phyloP scores from a whole-genome alignment of 2,888 invertebrate genomes.

The Athalia cordata region DNA sequence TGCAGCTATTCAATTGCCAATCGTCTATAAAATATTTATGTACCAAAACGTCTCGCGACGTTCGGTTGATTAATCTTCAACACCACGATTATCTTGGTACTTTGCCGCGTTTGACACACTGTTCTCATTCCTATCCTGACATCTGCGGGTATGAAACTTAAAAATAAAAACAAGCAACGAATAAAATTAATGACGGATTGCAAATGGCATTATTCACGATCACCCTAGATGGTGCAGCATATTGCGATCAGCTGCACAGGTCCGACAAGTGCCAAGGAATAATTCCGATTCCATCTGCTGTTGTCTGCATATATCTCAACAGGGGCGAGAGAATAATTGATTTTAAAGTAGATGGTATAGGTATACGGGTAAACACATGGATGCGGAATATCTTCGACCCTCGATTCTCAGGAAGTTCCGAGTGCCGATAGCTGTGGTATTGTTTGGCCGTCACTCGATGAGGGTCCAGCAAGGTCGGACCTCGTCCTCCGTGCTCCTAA shows the following conservation, averaged over 20 bases:
- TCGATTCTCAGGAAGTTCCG: not conserved
- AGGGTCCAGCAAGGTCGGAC: slow-evolving; percentile 21
- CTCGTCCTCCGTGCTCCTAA: slow-evolving; percentile 37
- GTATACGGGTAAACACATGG: no score
- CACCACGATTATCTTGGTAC: not conserved
- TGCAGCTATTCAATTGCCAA: slow-evolving; percentile 38
- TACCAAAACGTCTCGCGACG: not conserved
- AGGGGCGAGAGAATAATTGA: no score
- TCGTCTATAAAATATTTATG: not conserved
- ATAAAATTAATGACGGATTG: no score
- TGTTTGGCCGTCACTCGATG: not conserved
- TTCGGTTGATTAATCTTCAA: not conserved
- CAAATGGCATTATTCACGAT: no score
- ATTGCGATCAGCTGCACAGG: no score
- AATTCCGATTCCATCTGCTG: not conserved
- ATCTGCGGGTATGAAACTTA: not conserved
- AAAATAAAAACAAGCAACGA: not conserved
- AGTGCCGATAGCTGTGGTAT: not conserved
- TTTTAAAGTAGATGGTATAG: no score
- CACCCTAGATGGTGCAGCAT: no score
- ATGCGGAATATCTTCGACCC: not conserved
- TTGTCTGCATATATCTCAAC: not conserved
- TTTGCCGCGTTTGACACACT: slow-evolving; percentile 8
- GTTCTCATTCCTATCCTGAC: not conserved
- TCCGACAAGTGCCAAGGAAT: no score